These are phyloP conservation scores for Dascyllus trimaculatus DNA, from an alignment of 2,113 vertebrate genomes.

Conservation along the genomic window DNA sequence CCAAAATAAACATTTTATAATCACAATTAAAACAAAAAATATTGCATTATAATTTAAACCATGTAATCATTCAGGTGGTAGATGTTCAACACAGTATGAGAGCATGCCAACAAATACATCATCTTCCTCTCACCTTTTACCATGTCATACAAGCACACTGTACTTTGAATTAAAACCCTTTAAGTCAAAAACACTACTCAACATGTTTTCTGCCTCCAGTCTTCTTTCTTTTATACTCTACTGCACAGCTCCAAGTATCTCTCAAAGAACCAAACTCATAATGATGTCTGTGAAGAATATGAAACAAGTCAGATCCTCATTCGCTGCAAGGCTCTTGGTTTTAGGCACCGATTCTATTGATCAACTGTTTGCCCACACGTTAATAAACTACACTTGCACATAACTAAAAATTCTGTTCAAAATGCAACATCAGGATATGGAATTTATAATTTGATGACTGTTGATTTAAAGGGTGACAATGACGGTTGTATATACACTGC, in stretches of 20 bases:
- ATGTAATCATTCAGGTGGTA: slow-evolving; percentile 61
- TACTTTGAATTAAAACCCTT: slow-evolving; percentile 47
- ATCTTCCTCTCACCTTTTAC: slow-evolving; percentile 40
- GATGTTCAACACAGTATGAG: slow-evolving; percentile 57
- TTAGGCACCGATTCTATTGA: slow-evolving; percentile 68
- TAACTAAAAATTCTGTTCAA: slow-evolving; percentile 28
- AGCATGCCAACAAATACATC: slow-evolving; percentile 66
- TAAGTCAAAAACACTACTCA: slow-evolving; percentile 51
- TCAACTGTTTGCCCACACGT: slow-evolving; percentile 43
- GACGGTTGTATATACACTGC: slow-evolving; percentile 22
- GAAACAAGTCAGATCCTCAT: slow-evolving; percentile 40
- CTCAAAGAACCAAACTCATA: slow-evolving; percentile 42
- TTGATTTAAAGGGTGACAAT: slow-evolving; percentile 29
- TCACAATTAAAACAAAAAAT: slow-evolving; percentile 72
- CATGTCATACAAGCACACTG: slow-evolving; percentile 39
- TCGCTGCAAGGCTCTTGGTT: slow-evolving; percentile 67
- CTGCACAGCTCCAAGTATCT: slow-evolving; percentile 4
- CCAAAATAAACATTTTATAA: slow-evolving; percentile 68
- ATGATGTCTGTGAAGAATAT: slow-evolving; percentile 33
- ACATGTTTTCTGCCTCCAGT: slow-evolving; percentile 10
- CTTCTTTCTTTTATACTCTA: slow-evolving; percentile 32
- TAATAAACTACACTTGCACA: slow-evolving; percentile 36
- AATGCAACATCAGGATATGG: slow-evolving; percentile 27
- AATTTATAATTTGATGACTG: slow-evolving; percentile 27
- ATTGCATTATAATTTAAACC: slow-evolving; percentile 69